Conservation (phyloP, 2,113 vertebrate genomes). For the Dasyprocta punctata region DNA sequence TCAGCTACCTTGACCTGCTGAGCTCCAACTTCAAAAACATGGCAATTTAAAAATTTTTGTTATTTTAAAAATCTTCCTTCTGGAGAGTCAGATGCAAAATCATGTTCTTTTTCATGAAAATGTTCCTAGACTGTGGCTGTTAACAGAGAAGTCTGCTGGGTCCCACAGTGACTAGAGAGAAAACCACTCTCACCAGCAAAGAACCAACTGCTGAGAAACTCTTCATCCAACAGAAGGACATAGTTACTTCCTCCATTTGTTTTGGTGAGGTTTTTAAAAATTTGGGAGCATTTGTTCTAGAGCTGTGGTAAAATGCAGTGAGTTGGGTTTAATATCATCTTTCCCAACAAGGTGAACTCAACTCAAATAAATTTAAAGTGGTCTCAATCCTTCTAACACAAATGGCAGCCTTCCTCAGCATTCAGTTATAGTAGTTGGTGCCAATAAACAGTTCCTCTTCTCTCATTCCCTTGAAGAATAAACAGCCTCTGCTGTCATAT, state of each 20-base stretch:
- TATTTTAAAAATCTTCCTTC: slow-evolving; percentile 82
- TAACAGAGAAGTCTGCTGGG: slow-evolving; percentile 84
- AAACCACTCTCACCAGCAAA: slow-evolving; percentile 79
- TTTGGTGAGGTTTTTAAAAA: slow-evolving; percentile 13
- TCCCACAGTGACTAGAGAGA: slow-evolving; percentile 82
- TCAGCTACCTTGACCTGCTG: slow-evolving; percentile 81
- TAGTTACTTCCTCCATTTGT: background rate
- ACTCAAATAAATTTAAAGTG: slow-evolving; percentile 66
- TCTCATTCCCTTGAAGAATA: slow-evolving; percentile 57
- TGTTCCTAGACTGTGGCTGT: slow-evolving; percentile 86
- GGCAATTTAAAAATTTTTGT: slow-evolving; percentile 80
- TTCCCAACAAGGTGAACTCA: slow-evolving; percentile 74
- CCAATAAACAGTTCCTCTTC: slow-evolving; percentile 54
- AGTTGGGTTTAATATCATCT: slow-evolving; percentile 35
- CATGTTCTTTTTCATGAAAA: slow-evolving; percentile 85
- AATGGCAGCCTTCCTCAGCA: slow-evolving; percentile 60
- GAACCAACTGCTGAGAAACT: slow-evolving; percentile 80
- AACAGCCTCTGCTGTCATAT: slow-evolving; percentile 51
- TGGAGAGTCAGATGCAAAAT: slow-evolving; percentile 84
- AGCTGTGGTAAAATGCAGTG: background rate
- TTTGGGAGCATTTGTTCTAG: background rate
- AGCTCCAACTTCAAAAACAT: slow-evolving; percentile 73
- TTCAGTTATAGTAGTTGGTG: slow-evolving; percentile 63
- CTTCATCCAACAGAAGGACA: slow-evolving; percentile 72
- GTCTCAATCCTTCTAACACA: slow-evolving; percentile 34